Evolutionary conservation across 2,797 vertebrate species (phyloP).

Genomic region (Aplochiton taeniatus): DNA sequence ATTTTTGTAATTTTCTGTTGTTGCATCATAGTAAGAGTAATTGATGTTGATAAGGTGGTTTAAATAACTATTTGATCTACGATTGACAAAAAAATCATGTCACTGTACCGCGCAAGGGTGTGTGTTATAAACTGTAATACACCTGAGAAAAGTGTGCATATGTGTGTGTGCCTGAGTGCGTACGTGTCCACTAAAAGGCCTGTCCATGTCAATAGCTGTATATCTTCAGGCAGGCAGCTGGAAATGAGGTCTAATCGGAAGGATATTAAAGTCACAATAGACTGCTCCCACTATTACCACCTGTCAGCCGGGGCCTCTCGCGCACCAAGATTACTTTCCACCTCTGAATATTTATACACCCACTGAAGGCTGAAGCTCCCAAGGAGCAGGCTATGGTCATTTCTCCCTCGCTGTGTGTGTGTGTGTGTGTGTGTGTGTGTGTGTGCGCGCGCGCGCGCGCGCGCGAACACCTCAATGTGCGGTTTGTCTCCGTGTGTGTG

Average conservation of each 20-base stretch:
- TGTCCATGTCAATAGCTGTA: conserved; percentile 69
- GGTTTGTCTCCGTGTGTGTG: conserved; percentile 32
- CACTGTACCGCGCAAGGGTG: neutral
- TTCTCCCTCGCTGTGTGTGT: conserved; percentile 28
- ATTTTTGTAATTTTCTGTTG: too few species aligned
- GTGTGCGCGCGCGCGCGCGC: conserved; percentile 13
- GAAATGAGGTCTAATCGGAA: conserved; percentile 76
- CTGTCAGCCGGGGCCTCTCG: conserved; percentile 70
- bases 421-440: conserved; percentile 30
- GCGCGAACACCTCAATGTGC: conserved; percentile 32
- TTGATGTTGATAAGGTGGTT: too few species aligned
- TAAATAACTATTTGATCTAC: too few species aligned
- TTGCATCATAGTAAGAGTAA: too few species aligned
- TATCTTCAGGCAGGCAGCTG: conserved; percentile 67
- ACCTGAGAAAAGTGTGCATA: neutral
- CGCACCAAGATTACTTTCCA: conserved; percentile 71
- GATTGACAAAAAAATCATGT: too few species aligned
- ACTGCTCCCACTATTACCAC: conserved; percentile 76
- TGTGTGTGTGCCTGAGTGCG: conserved; percentile 14
- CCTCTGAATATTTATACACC: conserved; percentile 77
- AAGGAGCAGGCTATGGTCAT: conserved; percentile 18
- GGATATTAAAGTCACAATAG: conserved; percentile 81
- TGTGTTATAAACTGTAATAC: neutral
- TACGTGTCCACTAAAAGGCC: conserved; percentile 47
- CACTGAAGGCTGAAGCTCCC: conserved; percentile 50